phyloP scores from a whole-genome alignment of 2,113 vertebrate genomes.

The Tympanuchus pallidicinctus region DNA sequence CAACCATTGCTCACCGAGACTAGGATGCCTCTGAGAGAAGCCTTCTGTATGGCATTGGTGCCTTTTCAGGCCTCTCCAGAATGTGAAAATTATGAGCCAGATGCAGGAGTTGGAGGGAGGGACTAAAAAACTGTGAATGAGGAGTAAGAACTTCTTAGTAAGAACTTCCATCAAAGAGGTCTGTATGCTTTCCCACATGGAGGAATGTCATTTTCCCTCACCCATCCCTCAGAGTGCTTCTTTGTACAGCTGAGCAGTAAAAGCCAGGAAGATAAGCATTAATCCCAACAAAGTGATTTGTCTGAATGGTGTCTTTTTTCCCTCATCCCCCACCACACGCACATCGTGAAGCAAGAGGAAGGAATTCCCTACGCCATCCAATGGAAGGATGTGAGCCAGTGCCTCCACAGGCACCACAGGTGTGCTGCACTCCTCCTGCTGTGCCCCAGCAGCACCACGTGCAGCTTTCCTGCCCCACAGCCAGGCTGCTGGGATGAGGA shows the following conservation, averaged over 20 bases:
- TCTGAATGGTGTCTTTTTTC: not conserved
- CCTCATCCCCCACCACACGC: not conserved
- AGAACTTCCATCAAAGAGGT: not conserved
- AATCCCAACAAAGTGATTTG: not conserved
- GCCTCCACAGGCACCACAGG: not conserved
- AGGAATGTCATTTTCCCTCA: not conserved
- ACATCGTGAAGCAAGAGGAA: not conserved
- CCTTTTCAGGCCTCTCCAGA: not conserved
- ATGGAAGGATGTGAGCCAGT: not conserved
- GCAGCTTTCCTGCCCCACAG: not conserved
- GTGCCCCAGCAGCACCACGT: not conserved
- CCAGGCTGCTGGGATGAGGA: not conserved
- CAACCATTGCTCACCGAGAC: not conserved
- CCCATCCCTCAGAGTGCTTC: not conserved
- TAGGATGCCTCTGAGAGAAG: not conserved
- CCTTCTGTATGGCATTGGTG: not conserved
- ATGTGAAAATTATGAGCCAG: not conserved
- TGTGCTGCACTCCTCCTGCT: not conserved
- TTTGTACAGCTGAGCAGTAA: not conserved
- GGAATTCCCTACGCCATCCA: not conserved
- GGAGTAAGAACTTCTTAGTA: not conserved
- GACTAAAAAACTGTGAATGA: not conserved
- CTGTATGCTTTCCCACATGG: not conserved
- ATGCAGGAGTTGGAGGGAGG: not conserved
- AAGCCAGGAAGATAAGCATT: not conserved